Base-by-base conservation (phyloP, 1,140 invertebrate genomes). In the Popillia japonica region DNA sequence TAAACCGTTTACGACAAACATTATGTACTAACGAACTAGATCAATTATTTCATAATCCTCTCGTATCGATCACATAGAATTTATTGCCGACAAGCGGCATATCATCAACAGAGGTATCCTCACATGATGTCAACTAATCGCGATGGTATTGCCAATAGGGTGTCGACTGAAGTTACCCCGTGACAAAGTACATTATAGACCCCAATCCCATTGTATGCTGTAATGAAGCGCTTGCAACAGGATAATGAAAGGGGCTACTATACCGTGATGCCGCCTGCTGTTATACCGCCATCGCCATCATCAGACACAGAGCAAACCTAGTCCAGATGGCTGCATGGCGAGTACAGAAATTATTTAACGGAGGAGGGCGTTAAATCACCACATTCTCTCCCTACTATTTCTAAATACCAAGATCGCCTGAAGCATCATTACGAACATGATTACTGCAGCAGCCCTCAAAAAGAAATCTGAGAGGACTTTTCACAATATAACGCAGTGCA, bases 171-270 rank as follows among this genome's bases (percentile, higher is more conserved):
- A n/a, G 48, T 17, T 55, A 55, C 48, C 48, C 48, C 48, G 17
- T 17, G 48, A 55, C 14, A 55, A 55, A 55, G 48, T 55, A 55
- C 48, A 55, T 55, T 55, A 55, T 55, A 55, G 11, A 55, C 48
- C 48, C 48, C 48, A 17, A 55, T 55, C 48, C 48, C 48, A 55
- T 55, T 55, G 48, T 55, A 55, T 55, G 14, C 48, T 17, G 48
- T 55, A 55, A 55, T 55, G 48, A 55, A 14, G 48, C 17, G 17
- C 48, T 55, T 17, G 48, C 48, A 17, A 55, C 48, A 17, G 48
- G 11, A 55, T 55, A n/a, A 55, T 55, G 48, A 55, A 55, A 55
- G 48, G 48, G 14, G 17, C 48, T 17, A 17, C 27, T 34, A 34
- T 34, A 34, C 48, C 44, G 44, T 55, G 48, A 34, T 55, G 14